Percentiles rank a stretch among this genome's conserved stretches.
These are phyloP conservation scores for Sus scrofa DNA, from an alignment of 2,113 vertebrate genomes.

Conservation along the genomic window DNA sequence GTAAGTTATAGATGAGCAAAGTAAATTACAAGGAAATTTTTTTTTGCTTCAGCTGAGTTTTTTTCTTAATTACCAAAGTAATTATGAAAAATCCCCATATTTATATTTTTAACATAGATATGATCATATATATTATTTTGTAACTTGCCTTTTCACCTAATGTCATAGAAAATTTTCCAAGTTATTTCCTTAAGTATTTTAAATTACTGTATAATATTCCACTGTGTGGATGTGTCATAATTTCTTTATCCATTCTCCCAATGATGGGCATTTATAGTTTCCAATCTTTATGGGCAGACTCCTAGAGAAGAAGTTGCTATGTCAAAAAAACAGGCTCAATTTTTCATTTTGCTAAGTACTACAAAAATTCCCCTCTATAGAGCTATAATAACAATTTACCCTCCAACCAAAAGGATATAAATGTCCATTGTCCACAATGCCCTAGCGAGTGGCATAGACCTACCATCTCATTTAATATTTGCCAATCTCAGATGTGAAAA, in stretches of 20 bases:
- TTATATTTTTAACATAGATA: conserved; percentile 22
- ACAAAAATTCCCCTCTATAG: not conserved
- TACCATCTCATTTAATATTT: not conserved
- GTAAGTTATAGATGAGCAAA: not conserved
- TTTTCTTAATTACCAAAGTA: not conserved
- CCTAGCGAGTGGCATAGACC: no score
- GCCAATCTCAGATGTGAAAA: not conserved
- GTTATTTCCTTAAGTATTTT: not conserved
- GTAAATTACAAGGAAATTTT: not conserved
- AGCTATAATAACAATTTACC: not conserved
- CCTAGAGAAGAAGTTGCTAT: not conserved
- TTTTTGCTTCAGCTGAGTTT: not conserved
- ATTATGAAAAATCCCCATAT: not conserved
- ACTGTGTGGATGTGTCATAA: not conserved
- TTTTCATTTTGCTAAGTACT: conserved; percentile 25
- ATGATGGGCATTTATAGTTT: not conserved
- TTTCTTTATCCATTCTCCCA: conserved; percentile 11
- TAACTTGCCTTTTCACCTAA: not conserved
- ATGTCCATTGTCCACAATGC: not conserved
- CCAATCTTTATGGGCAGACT: not conserved
- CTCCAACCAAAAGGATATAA: not conserved
- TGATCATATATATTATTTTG: not conserved
- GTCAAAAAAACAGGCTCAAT: conserved; percentile 6
- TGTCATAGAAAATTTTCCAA: not conserved
- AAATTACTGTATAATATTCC: not conserved